Evolutionary conservation across 1,140 invertebrate species (phyloP).

Genomic region (Carposina sasakii): DNA sequence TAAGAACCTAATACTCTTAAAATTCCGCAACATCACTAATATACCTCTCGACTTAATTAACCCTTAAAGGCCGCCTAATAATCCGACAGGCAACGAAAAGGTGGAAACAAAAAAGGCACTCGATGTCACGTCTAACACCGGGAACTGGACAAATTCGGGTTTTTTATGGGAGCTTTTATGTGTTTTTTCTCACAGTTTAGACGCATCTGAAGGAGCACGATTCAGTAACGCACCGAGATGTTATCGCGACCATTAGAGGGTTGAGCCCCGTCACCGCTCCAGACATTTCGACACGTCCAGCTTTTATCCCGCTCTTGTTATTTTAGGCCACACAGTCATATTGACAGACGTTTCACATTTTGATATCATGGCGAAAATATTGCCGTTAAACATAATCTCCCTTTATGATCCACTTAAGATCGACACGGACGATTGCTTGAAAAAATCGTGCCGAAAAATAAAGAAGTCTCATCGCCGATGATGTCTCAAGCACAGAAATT

Average conservation of each 20-base stretch:
- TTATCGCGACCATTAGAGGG: conserved; percentile 63
- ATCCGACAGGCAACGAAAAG: conserved; percentile 47
- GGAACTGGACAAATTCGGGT: conserved; percentile 59
- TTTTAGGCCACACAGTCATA: conserved; percentile 42
- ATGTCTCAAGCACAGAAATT: conserved; percentile 21
- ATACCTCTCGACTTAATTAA: conserved; percentile 58
- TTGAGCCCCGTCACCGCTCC: conserved; percentile 34
- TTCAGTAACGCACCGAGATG: conserved; percentile 58
- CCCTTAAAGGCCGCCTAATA: conserved; percentile 49
- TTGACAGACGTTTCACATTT: conserved; percentile 18
- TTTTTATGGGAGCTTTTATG: conserved; percentile 62
- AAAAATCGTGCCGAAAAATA: too few species aligned
- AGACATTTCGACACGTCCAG: conserved; percentile 63
- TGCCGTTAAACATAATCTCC: too few species aligned
- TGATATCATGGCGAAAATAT: conserved; percentile 9
- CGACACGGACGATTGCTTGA: too few species aligned
- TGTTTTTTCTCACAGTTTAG: conserved; percentile 66
- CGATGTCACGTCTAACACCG: conserved; percentile 56
- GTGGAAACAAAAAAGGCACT: conserved; percentile 49
- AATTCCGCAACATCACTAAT: conserved; percentile 47
- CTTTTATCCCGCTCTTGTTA: conserved; percentile 46
- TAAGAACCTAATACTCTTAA: conserved; percentile 21
- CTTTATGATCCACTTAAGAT: too few species aligned
- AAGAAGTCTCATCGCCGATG: conserved; percentile 30
- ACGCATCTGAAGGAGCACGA: conserved; percentile 59